Evolutionary conservation across 2,797 vertebrate genomes (phyloP), one percentile per base, ranked within the genome.

Genomic region (Parambassis ranga): DNA sequence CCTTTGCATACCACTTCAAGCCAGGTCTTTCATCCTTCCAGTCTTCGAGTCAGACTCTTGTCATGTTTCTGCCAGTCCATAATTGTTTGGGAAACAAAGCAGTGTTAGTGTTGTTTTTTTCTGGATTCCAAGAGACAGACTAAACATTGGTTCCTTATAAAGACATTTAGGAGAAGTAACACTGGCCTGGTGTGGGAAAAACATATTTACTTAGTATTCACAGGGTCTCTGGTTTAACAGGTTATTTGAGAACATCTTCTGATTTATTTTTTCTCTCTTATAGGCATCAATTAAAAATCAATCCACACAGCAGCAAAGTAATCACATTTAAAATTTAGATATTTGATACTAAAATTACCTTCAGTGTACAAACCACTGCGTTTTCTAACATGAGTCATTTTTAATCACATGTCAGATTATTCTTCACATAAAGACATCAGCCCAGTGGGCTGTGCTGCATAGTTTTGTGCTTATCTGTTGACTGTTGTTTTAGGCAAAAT

Each of bases 111-210:
- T 67, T 35, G 33, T 56, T 77, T 69, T 79, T 60, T 59, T 75
- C 68, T 80, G 74, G 71, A 76, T 67, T 72, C 69, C 65, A 52
- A 1, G 13, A 35, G 44, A 55, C 74, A 84, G 75, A 85, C 63
- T 75, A 83, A 88, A 87, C 83, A 83, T 69, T 22, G 66, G 75
- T 82, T 82, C 89, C 88, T 85, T 88, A 88, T 89, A 88, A 90
- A 92, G 87, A 76, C 80, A 89, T 75, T 42, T 15, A 58, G 61
- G 49, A 30, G 46, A 36, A 64, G 51, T 23, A 8, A 61, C 39
- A 53, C 28, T 20, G 47, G 32, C 11, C 28, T 28, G 35, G 19
- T 31, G 37, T 20, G 33, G 23, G 0, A 26, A 18, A 28, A 42
- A 36, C 5, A 46, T 1, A 48, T 30, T 35, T 7, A 27, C 15